Conservation (phyloP, 2,113 vertebrate species). For the Etia nguti region DNA sequence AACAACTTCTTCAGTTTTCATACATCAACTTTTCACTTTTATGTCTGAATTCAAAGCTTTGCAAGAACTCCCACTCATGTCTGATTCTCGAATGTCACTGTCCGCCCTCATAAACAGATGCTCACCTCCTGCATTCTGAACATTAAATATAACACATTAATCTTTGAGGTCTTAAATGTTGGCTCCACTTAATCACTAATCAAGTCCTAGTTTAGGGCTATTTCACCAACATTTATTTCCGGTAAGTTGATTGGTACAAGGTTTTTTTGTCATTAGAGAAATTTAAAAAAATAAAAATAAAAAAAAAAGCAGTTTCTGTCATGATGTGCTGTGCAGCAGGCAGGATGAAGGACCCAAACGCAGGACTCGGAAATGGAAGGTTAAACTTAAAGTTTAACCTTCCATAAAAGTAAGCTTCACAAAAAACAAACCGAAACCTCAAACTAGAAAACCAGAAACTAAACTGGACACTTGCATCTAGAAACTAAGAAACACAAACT, state of each 20-base stretch:
- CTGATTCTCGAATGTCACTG: conserved; percentile 35
- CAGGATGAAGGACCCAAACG: not conserved
- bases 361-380: not conserved
- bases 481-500: too few species aligned
- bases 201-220: not conserved
- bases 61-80: conserved; percentile 48
- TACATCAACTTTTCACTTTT: conserved; percentile 54
- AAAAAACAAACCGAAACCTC: rapidly evolving
- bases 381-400: not conserved
- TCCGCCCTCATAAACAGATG: conserved; percentile 28
- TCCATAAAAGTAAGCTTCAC: not conserved
- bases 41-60: conserved; percentile 61
- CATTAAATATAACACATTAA: not conserved
- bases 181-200: conserved; percentile 1
- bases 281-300: too few species aligned
- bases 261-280: not conserved
- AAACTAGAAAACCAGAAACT: not conserved
- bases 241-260: not conserved
- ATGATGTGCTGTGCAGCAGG: not conserved
- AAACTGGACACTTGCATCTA: too few species aligned
- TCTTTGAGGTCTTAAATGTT: not conserved
- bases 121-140: conserved; percentile 19
- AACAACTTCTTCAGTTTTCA: conserved; percentile 25
- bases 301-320: not conserved
- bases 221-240: not conserved